Evolutionary conservation across 2,113 vertebrate genomes (phyloP).

Genomic region (Dasyprocta punctata): DNA sequence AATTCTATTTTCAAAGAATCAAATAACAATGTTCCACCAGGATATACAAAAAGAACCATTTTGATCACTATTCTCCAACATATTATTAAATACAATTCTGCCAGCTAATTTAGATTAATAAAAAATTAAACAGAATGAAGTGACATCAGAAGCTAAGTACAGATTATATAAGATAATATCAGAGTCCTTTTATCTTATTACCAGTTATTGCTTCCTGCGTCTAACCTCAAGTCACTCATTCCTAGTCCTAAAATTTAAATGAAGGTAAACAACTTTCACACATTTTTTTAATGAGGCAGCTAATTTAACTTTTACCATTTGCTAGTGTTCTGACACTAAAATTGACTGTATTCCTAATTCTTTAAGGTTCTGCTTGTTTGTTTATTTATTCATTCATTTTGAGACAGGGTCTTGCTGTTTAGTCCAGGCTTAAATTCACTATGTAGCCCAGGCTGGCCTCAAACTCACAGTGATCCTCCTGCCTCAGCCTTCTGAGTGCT

Average conservation of each 20-base stretch:
- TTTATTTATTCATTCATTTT: neutral
- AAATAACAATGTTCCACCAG: neutral
- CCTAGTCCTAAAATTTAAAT: constrained; percentile 22
- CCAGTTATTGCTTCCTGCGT: neutral
- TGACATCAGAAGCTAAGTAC: neutral
- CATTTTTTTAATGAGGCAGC: constrained; percentile 28
- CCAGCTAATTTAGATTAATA: neutral
- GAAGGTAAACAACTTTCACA: constrained; percentile 12
- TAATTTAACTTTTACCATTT: neutral
- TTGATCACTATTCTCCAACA: neutral
- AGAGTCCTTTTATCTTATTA: neutral
- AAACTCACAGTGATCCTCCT: neutral
- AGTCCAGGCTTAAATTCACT: neutral
- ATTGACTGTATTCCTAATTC: neutral
- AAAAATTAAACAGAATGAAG: constrained; percentile 4
- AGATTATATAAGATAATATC: neutral
- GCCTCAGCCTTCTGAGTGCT: neutral
- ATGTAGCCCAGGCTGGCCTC: neutral
- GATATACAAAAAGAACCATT: neutral
- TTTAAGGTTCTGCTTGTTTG: neutral
- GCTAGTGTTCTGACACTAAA: neutral
- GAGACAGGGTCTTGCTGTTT: neutral
- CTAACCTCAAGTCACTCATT: constrained; percentile 37
- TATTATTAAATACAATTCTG: constrained; percentile 6
- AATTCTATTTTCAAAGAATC: constrained; percentile 35